phyloP scores from a whole-genome alignment of 2,797 vertebrate genomes.

The Triplophysa bombifrons region DNA sequence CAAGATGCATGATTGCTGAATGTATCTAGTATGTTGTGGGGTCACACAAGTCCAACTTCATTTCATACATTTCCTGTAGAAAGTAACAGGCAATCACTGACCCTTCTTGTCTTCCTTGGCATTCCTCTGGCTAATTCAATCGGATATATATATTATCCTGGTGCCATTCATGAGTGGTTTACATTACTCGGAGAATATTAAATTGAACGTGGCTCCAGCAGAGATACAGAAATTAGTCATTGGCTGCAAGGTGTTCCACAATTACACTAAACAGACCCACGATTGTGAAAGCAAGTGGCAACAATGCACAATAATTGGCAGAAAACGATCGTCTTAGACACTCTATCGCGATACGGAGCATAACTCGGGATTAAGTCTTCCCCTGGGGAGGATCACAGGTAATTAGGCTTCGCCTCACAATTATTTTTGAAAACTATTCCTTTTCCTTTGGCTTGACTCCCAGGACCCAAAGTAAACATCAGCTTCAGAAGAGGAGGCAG shows the following conservation, averaged over 20 bases:
- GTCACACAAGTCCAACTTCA: neutral
- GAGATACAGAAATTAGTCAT: conserved; percentile 26
- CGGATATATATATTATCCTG: conserved; percentile 23
- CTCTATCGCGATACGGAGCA: conserved; percentile 56
- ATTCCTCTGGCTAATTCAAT: conserved; percentile 44
- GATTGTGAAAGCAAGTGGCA: conserved; percentile 22
- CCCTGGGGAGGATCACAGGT: conserved; percentile 71
- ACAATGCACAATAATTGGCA: conserved; percentile 34
- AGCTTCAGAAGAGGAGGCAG: conserved; percentile 68
- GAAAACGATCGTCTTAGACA: conserved; percentile 28
- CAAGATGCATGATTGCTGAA: neutral
- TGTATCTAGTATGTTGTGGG: neutral
- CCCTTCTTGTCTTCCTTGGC: neutral
- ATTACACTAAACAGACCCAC: conserved; percentile 20
- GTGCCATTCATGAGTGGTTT: conserved; percentile 18
- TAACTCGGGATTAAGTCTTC: conserved; percentile 65
- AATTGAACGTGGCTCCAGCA: conserved; percentile 23
- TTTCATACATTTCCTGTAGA: neutral
- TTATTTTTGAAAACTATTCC: conserved; percentile 80
- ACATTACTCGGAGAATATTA: conserved; percentile 27
- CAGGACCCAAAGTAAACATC: conserved; percentile 77
- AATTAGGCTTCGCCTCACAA: conserved; percentile 73
- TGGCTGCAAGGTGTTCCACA: conserved; percentile 24
- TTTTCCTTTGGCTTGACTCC: conserved; percentile 70
- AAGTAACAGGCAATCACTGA: conserved; percentile 11